phyloP scores from a whole-genome alignment of 2,113 vertebrate genomes.

The Zosterops hypoxanthus region DNA sequence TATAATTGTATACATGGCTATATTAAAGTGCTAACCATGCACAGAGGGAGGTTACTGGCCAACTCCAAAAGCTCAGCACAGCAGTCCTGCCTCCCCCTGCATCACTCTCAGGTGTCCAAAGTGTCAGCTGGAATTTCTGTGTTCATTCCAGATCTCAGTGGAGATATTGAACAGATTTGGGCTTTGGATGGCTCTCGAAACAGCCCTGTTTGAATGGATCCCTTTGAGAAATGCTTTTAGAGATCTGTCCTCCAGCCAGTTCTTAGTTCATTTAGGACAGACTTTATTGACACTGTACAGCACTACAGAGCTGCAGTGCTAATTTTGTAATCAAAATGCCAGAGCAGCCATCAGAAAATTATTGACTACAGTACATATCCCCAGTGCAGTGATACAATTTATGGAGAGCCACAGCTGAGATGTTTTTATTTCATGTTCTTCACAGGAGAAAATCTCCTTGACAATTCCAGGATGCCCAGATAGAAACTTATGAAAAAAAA shows the following conservation, averaged over 20 bases:
- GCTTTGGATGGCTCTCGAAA: background rate
- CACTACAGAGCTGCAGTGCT: background rate
- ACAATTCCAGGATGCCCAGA: constrained; percentile 39
- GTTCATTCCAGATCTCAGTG: background rate
- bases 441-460: constrained; percentile 57
- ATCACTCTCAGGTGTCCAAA: background rate
- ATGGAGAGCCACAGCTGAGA: constrained; percentile 32
- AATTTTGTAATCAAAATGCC: constrained; percentile 50
- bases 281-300: background rate
- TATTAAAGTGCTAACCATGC: background rate
- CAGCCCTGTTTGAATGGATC: fast-evolving
- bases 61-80: background rate
- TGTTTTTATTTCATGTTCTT: constrained; percentile 57
- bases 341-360: constrained; percentile 46
- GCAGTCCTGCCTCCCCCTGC: background rate
- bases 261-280: background rate
- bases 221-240: background rate
- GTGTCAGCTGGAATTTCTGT: background rate
- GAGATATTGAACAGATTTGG: background rate
- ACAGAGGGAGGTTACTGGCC: background rate
- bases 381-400: constrained; percentile 15
- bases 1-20: background rate
- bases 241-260: background rate
- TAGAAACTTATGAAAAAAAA: background rate
- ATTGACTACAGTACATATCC: background rate